A percentile compares a stretch with the other conserved stretches of the same genome.
Evolutionary conservation across 2,888 invertebrate species (phyloP).

Genomic region (Lithophane semibrunnea): DNA sequence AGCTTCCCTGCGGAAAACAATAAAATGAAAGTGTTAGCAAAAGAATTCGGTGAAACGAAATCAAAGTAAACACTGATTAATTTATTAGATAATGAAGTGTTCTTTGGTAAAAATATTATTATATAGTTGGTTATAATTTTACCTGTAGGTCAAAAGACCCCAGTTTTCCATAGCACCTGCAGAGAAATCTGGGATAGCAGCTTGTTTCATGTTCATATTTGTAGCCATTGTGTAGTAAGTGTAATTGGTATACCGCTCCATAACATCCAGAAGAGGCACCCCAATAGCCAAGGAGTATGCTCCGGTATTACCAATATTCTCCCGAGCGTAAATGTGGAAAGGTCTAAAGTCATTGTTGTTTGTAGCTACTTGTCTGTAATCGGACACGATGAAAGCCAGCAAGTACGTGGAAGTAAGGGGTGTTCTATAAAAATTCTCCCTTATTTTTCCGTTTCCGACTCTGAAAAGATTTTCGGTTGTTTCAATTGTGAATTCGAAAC

Average conservation of each 20-base stretch:
- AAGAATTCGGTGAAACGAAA: not conserved
- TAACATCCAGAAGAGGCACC: slow-evolving; percentile 82
- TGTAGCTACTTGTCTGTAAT: slow-evolving; percentile 86
- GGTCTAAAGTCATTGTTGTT: slow-evolving; percentile 73
- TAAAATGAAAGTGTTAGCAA: not conserved
- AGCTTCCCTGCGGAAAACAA: slow-evolving; percentile 88
- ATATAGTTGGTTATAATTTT: slow-evolving; percentile 26
- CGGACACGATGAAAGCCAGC: slow-evolving; percentile 96
- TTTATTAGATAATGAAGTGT: not conserved
- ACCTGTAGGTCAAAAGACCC: slow-evolving; percentile 95
- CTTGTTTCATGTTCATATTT: slow-evolving; percentile 91
- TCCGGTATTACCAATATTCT: slow-evolving; percentile 83
- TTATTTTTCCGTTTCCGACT: slow-evolving; percentile 70
- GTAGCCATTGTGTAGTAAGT: slow-evolving; percentile 88
- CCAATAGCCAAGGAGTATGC: slow-evolving; percentile 86
- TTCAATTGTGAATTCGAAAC: not conserved
- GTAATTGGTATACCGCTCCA: slow-evolving; percentile 91
- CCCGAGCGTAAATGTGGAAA: slow-evolving; percentile 85
- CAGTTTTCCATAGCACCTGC: slow-evolving; percentile 97
- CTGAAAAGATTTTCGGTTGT: slow-evolving; percentile 24
- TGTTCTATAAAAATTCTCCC: slow-evolving; percentile 89
- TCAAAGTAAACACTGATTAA: not conserved
- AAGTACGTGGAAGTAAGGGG: slow-evolving; percentile 95
- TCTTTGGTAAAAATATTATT: not conserved
- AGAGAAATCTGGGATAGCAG: slow-evolving; percentile 94